Base-by-base conservation (phyloP, 2,888 invertebrate genomes). In the Leucophora obtusa region DNA sequence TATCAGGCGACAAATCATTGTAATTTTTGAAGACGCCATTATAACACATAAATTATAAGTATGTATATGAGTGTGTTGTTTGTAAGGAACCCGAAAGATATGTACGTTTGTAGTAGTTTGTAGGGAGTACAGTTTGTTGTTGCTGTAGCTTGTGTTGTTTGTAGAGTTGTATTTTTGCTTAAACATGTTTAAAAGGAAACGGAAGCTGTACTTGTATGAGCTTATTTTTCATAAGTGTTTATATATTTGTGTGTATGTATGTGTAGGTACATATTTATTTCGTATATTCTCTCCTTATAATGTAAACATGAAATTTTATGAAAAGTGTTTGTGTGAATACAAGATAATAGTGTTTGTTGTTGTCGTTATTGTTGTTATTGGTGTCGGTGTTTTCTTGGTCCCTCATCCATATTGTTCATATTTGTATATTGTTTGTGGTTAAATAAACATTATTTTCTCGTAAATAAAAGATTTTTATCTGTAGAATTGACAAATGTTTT, bases 1-100 rank as follows among this genome's bases (percentile, higher is more conserved):
- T 81, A 81, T 81, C 80, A 76, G 80, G 80, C 80, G 80, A 77
- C 80, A 81, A 81, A 77, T 81, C 80, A 73, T 81, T 81, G 80
- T 81, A 81, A 81, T 81, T 75, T 81, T 81, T 73, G 69, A 81
- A 81, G 80, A 76, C 80, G 80, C 80, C 76, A 76, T 81, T 81
- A 81, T 76, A 77, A 77, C 65, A 81, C 80, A 81, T 81, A 81
- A 81, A 77, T 81, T 81, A 79, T 75, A 18, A 47, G 28, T 28
- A 17, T 38, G 15, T 17, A 17, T 43, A 11, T 14, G 15, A 43
- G 33, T n/a, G 15, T 53, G 24, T 10, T 14, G 28, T n/a, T 10
- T 60, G 33, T 66, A n/a, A 28, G 14, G 43, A 43, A 43, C 14
- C 14, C 17, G n/a, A 43, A 28, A 7, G 15, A 9, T 14, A 9